Conservation (phyloP, 2,113 vertebrate species). For the Poicephalus gulielmi region DNA sequence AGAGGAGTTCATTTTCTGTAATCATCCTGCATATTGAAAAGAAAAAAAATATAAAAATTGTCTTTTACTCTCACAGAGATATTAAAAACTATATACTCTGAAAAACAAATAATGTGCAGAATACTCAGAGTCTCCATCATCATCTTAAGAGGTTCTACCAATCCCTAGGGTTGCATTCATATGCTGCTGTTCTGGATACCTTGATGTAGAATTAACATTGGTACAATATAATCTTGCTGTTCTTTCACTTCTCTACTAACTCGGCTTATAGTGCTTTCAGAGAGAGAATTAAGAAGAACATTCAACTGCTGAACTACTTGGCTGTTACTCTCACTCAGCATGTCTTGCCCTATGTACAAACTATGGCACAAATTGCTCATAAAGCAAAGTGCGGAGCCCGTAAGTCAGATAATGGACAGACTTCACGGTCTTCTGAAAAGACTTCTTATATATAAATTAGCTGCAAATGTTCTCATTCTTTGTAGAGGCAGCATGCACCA, state of each 20-base stretch:
- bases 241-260: neutral
- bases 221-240: neutral
- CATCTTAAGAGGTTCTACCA: neutral
- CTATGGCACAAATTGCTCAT: neutral
- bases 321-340: neutral
- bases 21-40: neutral
- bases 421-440: neutral
- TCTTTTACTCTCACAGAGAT: neutral
- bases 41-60: neutral
- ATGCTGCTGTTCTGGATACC: neutral
- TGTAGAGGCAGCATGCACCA: neutral
- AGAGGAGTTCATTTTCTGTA: conserved; percentile 7
- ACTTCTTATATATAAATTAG: neutral
- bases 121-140: neutral
- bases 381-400: neutral
- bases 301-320: neutral
- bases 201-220: neutral
- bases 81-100: neutral
- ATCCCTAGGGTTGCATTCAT: neutral
- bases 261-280: neutral
- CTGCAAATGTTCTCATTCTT: neutral
- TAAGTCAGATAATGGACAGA: neutral
- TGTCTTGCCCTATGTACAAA: neutral
- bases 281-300: neutral
- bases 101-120: neutral